Evolutionary conservation across 2,888 invertebrate genomes (phyloP), one percentile per base, ranked within the genome.

Genomic region (Drosophila kanekoi): DNA sequence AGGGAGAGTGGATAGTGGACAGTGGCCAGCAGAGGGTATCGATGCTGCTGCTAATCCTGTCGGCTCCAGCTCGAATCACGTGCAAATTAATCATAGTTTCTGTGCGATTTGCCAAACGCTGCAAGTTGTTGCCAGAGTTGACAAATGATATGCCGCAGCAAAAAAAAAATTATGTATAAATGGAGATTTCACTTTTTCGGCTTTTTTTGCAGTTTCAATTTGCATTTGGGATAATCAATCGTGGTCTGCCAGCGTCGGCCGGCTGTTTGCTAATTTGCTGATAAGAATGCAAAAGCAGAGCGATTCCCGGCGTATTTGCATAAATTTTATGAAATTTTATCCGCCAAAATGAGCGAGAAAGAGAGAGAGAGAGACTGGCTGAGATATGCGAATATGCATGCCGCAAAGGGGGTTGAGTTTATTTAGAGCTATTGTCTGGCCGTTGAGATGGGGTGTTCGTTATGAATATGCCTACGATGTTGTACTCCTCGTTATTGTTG

Each of bases 221-320:
- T 83, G 82, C 85, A 75, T 82, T 85, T 77, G 54, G 77, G 70
- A 85, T 83, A 82, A 83, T 81, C 83, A 85, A 83, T 85, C 77
- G 76, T 70, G 47, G 72, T 45, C 68, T 64, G 77, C 51, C 62
- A 45, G 61, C 45, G 51, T 9, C 33, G 45, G 70, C 60, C 66
- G 67, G 77, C 69, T 72, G 66, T 73, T 28, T 67, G 73, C 79
- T 79, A 79, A 79, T 79, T 79, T 76, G 62, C 68, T 72, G 78
- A 72, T 73, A 76, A 69, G 66, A 72, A 68, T 51, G 45, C 63
- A 6, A 37, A 60, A 40, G 57, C 61, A 58, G 40, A 38, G 28
- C 49, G 28, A 38, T 23, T 38, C 59, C 20, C 20, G 23, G 38
- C 43, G 49, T 14, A 75, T 77, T 77, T 73, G 75, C 77, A 78